Conservation (phyloP, 2,797 vertebrate genomes). For the Hafferia zeledoni region DNA sequence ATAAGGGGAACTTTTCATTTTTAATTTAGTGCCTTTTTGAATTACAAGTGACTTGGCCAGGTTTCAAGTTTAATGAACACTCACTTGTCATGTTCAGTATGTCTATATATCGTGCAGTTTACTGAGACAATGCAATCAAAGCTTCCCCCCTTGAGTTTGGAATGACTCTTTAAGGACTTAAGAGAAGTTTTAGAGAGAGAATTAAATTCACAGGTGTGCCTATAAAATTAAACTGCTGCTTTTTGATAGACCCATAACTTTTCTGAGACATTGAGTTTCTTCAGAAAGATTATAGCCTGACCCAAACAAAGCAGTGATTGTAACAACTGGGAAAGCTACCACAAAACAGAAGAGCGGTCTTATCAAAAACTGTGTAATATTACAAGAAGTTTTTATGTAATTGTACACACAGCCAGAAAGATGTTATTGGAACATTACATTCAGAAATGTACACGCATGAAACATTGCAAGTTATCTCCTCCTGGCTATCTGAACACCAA, state of each 20-base stretch:
- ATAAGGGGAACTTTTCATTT: neutral
- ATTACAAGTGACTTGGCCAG: neutral
- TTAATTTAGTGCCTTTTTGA: neutral
- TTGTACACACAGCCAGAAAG: neutral
- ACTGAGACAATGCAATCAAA: neutral
- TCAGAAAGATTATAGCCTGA: constrained; percentile 8
- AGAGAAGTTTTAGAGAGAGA: neutral
- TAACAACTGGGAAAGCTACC: neutral
- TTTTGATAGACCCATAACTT: constrained; percentile 2
- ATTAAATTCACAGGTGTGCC: constrained; percentile 8
- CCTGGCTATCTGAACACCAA: neutral
- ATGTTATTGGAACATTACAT: neutral
- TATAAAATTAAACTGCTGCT: neutral
- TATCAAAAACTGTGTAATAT: neutral
- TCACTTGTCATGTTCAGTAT: neutral
- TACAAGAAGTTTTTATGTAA: neutral
- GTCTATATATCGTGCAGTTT: neutral
- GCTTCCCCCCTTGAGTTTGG: neutral
- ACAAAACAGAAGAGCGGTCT: neutral
- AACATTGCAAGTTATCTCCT: neutral
- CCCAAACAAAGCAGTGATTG: neutral
- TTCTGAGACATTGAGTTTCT: neutral
- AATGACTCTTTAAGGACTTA: constrained; percentile 25
- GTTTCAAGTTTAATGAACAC: neutral
- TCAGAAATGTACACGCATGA: neutral